Evolutionary conservation across 1,140 invertebrate species (phyloP).

Genomic region (Prorops nasuta): DNA sequence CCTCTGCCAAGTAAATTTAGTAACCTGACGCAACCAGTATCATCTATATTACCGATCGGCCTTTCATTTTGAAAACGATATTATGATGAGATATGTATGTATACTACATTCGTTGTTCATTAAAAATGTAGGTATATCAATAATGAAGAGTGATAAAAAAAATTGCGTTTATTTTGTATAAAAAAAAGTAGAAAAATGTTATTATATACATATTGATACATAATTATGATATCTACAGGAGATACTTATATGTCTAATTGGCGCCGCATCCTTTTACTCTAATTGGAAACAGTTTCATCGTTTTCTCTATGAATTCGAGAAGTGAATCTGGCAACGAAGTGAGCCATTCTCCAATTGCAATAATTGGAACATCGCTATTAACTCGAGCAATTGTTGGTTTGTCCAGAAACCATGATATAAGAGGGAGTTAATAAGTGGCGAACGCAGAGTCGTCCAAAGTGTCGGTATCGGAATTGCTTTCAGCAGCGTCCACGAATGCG

Average conservation of each 20-base stretch:
- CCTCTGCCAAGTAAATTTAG: no score
- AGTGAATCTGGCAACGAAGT: slow-evolving; percentile 14
- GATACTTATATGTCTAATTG: slow-evolving; percentile 18
- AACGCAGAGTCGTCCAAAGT: slow-evolving; percentile 23
- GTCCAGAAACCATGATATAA: neutral
- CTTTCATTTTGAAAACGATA: no score
- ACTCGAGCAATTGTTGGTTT: neutral
- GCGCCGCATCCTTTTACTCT: slow-evolving; percentile 10
- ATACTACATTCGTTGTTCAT: no score
- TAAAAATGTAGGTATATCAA: no score
- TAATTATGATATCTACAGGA: slow-evolving; percentile 46
- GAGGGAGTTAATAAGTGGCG: neutral
- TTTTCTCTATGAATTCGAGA: slow-evolving; percentile 7
- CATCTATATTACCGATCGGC: no score
- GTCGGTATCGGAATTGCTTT: slow-evolving; percentile 68
- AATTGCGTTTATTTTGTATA: slow-evolving; percentile 24
- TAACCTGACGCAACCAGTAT: no score
- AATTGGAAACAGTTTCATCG: slow-evolving; percentile 12
- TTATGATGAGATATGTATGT: no score
- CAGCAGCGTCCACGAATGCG: slow-evolving; percentile 78
- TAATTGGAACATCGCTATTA: slow-evolving; percentile 4
- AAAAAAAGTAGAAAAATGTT: slow-evolving; percentile 41
- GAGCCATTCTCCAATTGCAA: neutral
- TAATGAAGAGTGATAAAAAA: slow-evolving; percentile 6
- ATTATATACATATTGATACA: slow-evolving; percentile 52